Evolutionary conservation across 1,140 invertebrate species (phyloP), one percentile per base, ranked within the genome.

Genomic region (Drosophila ananassae): DNA sequence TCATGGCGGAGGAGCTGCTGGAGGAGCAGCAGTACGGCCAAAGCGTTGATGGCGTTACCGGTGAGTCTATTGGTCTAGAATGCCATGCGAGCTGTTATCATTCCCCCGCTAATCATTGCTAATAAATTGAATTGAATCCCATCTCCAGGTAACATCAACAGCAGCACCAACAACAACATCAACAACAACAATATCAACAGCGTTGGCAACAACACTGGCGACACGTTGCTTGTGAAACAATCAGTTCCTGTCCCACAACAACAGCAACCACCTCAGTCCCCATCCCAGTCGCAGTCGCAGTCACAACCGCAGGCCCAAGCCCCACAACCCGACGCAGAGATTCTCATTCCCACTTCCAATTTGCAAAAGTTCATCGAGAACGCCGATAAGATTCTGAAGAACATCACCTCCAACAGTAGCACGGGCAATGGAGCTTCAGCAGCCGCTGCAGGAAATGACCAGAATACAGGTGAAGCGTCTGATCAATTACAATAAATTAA

Each of bases 321-420:
- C 44, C 34, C 62, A 3, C 73, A 61, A 32, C 56, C 77, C 24
- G 87, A 90, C 48, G 66, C 74, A 5, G 90, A 91, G 51, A 73
- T 84, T 64, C 84, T 91, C 41, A 85, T 91, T 79, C 90, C 90
- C 13, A 91, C 90, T 52, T 90, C 90, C 44, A 91, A 91, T 90
- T 84, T 91, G 57, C 90, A 91, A 80, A 91, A 91, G 52, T 91
- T 91, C 48, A 91, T 91, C 22, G 87, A 91, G 75, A 91, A 91
- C 57, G 90, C 90, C 46, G 90, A 91, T 87, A 91, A 91, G 83
- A 91, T 91, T 75, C 57, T 91, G 24, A 91, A 91, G 59, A 91
- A 91, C 71, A 90, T 91, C 57, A 90, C 87, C 17, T 47, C 72
- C 3, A 87, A 68, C 44, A 90, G 74, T 57, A 81, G 74, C 56